Conservation (phyloP, 2,888 invertebrate genomes). For the Standfussiana lucernea region DNA sequence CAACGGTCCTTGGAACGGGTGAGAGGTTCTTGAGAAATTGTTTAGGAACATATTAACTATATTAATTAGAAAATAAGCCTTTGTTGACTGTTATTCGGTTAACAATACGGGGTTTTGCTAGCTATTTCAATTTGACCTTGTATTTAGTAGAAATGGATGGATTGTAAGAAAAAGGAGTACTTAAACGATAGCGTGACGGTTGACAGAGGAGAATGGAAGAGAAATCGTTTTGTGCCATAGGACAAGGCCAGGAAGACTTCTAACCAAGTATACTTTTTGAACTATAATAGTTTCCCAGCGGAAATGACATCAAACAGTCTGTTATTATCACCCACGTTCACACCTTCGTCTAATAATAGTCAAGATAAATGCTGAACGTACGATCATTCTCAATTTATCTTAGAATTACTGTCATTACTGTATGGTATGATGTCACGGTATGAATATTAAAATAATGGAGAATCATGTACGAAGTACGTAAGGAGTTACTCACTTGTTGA, state of each 20-base stretch:
- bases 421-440: constrained; percentile 46
- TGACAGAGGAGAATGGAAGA: too few species aligned
- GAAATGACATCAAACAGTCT: constrained; percentile 57
- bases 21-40: not conserved
- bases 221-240: too few species aligned
- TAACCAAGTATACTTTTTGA: too few species aligned
- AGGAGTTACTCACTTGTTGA: not conserved
- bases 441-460: constrained; percentile 23
- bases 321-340: constrained; percentile 51
- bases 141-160: not conserved
- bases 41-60: not conserved
- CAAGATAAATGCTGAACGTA: constrained; percentile 29
- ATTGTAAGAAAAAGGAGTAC: not conserved
- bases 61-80: constrained; percentile 6
- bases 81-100: not conserved
- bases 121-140: not conserved
- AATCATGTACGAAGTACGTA: not conserved
- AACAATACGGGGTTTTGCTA: not conserved
- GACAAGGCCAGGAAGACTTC: too few species aligned
- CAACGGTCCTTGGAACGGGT: constrained; percentile 15
- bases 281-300: too few species aligned
- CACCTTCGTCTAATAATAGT: constrained; percentile 34
- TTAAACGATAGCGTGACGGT: too few species aligned
- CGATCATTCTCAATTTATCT: constrained; percentile 45
- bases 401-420: constrained; percentile 28